Evolutionary conservation across 2,888 invertebrate species (phyloP).

Genomic region (Eupithecia centaureata): DNA sequence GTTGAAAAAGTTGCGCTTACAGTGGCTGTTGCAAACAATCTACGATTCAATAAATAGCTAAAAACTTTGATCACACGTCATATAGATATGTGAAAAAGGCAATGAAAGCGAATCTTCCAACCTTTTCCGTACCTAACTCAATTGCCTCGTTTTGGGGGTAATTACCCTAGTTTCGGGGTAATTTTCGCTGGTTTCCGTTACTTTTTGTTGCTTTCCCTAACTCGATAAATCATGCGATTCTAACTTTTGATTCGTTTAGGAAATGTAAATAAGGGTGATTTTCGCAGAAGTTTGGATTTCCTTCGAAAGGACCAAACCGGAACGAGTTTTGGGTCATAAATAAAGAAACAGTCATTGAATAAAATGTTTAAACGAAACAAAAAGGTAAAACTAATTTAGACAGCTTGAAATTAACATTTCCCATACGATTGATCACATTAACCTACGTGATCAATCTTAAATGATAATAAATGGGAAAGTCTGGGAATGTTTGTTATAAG

Average conservation of each 20-base stretch:
- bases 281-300: constrained; percentile 8
- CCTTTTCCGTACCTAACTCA: constrained; percentile 41
- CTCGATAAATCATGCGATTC: constrained; percentile 36
- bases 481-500: no score
- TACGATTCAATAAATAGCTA: not conserved
- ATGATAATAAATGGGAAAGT: no score
- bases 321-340: constrained; percentile 1
- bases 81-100: constrained; percentile 15
- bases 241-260: constrained; percentile 31
- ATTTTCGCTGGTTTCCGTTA: constrained; percentile 29
- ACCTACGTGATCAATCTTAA: no score
- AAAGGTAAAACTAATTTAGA: not conserved
- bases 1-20: no score
- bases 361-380: not conserved
- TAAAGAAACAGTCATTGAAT: not conserved
- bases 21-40: no score
- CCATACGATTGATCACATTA: no score
- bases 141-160: constrained; percentile 43
- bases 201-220: constrained; percentile 24
- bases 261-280: constrained; percentile 10
- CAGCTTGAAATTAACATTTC: not conserved
- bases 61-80: constrained; percentile 1
- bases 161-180: constrained; percentile 44
- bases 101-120: constrained; percentile 40
- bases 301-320: not conserved